Conservation (phyloP, 2,888 invertebrate species). For the Augiades crinisus region DNA sequence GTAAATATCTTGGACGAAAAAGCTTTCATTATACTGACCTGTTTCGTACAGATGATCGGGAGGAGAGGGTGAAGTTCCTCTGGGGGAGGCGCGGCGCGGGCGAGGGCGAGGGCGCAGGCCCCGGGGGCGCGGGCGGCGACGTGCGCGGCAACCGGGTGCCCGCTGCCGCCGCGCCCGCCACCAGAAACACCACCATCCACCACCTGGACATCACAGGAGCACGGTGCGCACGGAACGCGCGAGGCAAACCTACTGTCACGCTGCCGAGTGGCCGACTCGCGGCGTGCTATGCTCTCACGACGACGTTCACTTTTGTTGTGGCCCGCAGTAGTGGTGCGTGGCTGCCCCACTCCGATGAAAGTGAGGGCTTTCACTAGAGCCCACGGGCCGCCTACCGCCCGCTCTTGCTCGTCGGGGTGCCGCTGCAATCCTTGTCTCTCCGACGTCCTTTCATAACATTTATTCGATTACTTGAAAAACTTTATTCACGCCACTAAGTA, state of each 20-base stretch:
- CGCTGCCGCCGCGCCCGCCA: slow-evolving; percentile 61
- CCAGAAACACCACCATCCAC: slow-evolving; percentile 64
- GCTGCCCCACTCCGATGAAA: slow-evolving; percentile 73
- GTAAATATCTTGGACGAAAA: no score
- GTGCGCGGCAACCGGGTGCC: slow-evolving; percentile 69
- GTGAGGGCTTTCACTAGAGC: slow-evolving; percentile 71
- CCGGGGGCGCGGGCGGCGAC: slow-evolving; percentile 67
- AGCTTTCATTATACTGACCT: slow-evolving; percentile 54
- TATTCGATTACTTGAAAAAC: not conserved
- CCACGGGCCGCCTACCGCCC: slow-evolving; percentile 38
- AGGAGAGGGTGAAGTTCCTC: slow-evolving; percentile 71
- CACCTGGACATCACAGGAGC: slow-evolving; percentile 64
- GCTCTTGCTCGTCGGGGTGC: slow-evolving; percentile 15
- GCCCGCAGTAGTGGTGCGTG: slow-evolving; percentile 41
- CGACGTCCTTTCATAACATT: slow-evolving; percentile 28
- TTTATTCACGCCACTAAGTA: not conserved
- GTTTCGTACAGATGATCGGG: slow-evolving; percentile 69
- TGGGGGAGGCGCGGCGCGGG: slow-evolving; percentile 75
- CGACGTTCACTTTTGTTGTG: slow-evolving; percentile 74
- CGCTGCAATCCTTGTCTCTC: slow-evolving; percentile 27
- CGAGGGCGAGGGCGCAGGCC: slow-evolving; percentile 80
- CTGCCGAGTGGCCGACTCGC: slow-evolving; percentile 54
- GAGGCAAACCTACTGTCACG: slow-evolving; percentile 60
- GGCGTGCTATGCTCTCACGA: slow-evolving; percentile 52
- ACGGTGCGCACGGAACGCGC: slow-evolving; percentile 55